Conservation (phyloP, 2,797 vertebrate genomes). For the Sorex maritimensis region DNA sequence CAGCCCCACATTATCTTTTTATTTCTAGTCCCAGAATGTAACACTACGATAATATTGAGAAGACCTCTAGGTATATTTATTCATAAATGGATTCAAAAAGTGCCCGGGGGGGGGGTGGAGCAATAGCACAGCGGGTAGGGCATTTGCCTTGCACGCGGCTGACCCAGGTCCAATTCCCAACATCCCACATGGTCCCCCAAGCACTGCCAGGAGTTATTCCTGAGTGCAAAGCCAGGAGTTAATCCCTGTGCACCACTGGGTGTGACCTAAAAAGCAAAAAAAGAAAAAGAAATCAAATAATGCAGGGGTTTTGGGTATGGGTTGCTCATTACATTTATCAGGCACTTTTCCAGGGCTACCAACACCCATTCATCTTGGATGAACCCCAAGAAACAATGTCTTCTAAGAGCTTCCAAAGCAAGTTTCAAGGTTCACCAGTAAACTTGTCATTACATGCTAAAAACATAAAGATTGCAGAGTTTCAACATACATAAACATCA, state of each 20-base stretch:
- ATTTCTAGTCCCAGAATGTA: not conserved
- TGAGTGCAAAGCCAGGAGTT: no score
- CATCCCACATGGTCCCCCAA: no score
- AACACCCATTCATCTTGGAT: not conserved
- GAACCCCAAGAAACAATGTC: no score
- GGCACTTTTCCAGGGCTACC: not conserved
- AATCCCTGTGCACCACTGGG: no score
- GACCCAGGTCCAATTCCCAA: no score
- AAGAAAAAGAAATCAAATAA: not conserved
- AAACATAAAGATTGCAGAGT: not conserved
- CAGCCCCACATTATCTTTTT: no score
- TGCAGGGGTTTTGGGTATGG: not conserved
- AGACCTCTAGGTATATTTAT: not conserved
- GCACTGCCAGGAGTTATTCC: no score
- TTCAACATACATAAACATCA: not conserved
- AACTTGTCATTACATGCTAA: not conserved
- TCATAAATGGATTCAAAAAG: not conserved
- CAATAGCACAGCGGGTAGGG: no score
- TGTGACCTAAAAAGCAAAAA: no score
- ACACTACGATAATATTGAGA: not conserved
- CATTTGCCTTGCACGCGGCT: no score
- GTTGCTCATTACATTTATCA: not conserved
- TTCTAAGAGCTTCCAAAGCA: not conserved
- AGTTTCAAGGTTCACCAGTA: not conserved
- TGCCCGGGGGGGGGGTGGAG: not conserved